Evolutionary conservation across 2,888 invertebrate species (phyloP).

Genomic region (Hedya salicella): DNA sequence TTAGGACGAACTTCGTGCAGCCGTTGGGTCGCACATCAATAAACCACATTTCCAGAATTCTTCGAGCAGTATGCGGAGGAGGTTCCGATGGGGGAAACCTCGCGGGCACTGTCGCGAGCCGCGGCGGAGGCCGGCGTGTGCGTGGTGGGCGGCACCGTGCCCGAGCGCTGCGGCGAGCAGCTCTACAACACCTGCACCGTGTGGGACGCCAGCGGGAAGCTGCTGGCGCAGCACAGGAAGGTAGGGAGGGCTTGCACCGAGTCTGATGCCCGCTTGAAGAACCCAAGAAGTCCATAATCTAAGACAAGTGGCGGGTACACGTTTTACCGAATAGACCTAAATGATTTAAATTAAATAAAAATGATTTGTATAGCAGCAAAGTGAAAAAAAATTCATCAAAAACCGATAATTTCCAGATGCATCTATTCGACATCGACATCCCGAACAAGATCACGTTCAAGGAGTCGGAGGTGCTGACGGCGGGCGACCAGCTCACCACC

Average conservation of each 20-base stretch:
- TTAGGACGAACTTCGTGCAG: too few relatives aligned
- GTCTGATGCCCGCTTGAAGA: too few relatives aligned
- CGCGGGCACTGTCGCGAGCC: slow-evolving; percentile 87
- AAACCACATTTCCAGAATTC: slow-evolving; percentile 75
- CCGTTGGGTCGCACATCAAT: background rate
- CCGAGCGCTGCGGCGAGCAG: slow-evolving; percentile 89
- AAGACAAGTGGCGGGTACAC: too few relatives aligned
- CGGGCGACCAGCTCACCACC: slow-evolving; percentile 90
- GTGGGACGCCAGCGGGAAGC: slow-evolving; percentile 90
- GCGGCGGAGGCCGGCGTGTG: slow-evolving; percentile 91
- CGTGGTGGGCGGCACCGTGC: slow-evolving; percentile 95
- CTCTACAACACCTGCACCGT: slow-evolving; percentile 95
- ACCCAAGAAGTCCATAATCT: too few relatives aligned
- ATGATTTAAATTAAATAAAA: slow-evolving; percentile 4
- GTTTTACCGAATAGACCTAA: too few relatives aligned
- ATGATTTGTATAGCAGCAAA: background rate
- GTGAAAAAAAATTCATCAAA: too few relatives aligned
- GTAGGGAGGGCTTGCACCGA: too few relatives aligned
- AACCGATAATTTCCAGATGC: slow-evolving; percentile 91
- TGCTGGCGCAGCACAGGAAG: slow-evolving; percentile 92
- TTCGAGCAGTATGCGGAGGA: slow-evolving; percentile 94
- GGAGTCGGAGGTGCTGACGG: slow-evolving; percentile 93
- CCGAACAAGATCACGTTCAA: slow-evolving; percentile 96
- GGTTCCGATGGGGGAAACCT: slow-evolving; percentile 92
- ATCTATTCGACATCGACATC: slow-evolving; percentile 98